Conservation (phyloP, 2,113 vertebrate species). For the Synodontis membranacea region DNA sequence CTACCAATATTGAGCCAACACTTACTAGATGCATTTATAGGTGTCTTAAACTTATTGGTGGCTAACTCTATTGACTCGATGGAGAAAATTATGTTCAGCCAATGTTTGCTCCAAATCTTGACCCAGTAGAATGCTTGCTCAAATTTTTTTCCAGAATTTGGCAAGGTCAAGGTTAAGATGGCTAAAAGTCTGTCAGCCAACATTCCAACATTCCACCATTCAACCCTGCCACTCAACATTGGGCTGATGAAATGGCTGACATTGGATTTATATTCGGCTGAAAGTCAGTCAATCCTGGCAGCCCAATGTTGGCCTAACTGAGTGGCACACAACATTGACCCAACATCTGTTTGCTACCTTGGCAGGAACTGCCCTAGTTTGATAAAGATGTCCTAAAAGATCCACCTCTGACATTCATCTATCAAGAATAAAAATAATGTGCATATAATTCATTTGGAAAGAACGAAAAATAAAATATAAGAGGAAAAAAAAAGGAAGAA, state of each 20-base stretch:
- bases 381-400: slow-evolving; percentile 14
- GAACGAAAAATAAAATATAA: slow-evolving; percentile 39
- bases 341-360: neutral
- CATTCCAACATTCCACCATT: neutral
- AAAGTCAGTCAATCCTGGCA: neutral
- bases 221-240: neutral
- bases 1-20: neutral
- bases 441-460: slow-evolving; percentile 47
- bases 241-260: too few species aligned
- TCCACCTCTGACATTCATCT: slow-evolving; percentile 52
- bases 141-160: neutral
- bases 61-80: neutral
- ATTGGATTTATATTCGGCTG: neutral
- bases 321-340: neutral
- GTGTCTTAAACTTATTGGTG: neutral
- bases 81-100: neutral
- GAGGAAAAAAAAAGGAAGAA: neutral
- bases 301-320: neutral
- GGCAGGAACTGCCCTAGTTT: slow-evolving; percentile 4
- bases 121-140: neutral
- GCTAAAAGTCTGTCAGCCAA: neutral
- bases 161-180: neutral
- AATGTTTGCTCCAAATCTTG: neutral
- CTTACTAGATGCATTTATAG: neutral
- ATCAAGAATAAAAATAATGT: neutral